A percentile compares a stretch with the other conserved stretches of the same genome.
Conservation (phyloP, 1,140 invertebrate species). For the Caenorhabditis latens region DNA sequence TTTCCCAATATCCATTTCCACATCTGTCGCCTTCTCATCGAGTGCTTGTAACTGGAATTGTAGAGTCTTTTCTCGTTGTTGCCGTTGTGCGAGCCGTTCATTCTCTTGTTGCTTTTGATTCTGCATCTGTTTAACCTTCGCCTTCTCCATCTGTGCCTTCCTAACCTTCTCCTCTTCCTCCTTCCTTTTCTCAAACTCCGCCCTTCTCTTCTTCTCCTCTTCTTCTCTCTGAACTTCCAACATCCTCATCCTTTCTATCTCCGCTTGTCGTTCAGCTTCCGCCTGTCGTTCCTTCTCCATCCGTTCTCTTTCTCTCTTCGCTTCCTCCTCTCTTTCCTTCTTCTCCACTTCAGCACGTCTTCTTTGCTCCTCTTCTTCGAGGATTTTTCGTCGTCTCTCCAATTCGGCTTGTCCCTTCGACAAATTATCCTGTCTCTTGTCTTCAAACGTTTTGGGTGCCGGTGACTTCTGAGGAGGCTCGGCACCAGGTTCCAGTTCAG, state of each 20-base stretch:
- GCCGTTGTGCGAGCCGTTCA: conserved; percentile 88
- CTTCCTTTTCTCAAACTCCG: conserved; percentile 81
- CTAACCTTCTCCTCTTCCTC: conserved; percentile 94
- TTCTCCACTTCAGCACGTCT: conserved; percentile 79
- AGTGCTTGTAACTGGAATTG: conserved; percentile 86
- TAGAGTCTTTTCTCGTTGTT: conserved; percentile 89
- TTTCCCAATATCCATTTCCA: conserved; percentile 89
- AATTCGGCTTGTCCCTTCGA: conserved; percentile 97
- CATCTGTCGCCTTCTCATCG: conserved; percentile 87
- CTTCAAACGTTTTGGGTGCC: conserved; percentile 87
- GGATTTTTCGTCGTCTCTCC: conserved; percentile 88
- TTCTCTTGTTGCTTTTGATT: conserved; percentile 88
- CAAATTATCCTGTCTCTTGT: conserved; percentile 95
- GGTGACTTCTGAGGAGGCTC: conserved; percentile 73
- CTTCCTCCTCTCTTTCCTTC: conserved; percentile 88
- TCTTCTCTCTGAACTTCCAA: conserved; percentile 78
- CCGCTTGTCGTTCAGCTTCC: conserved; percentile 83
- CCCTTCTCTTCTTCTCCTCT: conserved; percentile 83
- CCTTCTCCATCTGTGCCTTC: conserved; percentile 94
- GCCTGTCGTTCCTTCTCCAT: conserved; percentile 84
- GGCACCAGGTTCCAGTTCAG: conserved; percentile 66
- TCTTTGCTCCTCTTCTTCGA: conserved; percentile 82
- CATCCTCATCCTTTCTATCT: conserved; percentile 85
- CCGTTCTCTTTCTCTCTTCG: conserved; percentile 91
- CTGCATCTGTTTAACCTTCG: conserved; percentile 86